Evolutionary conservation across 2,888 invertebrate species (phyloP).

Genomic region (Crepidodera aurea): DNA sequence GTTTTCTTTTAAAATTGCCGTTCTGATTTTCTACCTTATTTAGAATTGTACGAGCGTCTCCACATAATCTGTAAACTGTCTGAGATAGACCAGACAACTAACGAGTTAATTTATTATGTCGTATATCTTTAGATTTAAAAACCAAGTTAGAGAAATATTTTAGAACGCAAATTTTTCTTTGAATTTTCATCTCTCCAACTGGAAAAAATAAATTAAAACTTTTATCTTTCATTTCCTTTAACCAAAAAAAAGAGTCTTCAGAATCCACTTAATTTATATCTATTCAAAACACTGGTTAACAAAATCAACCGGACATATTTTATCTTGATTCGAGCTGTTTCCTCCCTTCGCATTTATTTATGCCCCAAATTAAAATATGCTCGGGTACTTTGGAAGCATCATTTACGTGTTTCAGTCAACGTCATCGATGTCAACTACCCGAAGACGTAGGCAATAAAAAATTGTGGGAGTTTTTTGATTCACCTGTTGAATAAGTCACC

Average conservation of each 20-base stretch:
- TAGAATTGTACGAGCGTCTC: slow-evolving; percentile 1
- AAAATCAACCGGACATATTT: not conserved
- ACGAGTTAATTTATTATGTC: no score
- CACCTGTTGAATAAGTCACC: slow-evolving; percentile 51
- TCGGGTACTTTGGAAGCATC: slow-evolving; percentile 12
- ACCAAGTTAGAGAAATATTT: no score
- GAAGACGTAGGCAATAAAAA: slow-evolving; percentile 32
- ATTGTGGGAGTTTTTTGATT: slow-evolving; percentile 40
- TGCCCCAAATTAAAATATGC: slow-evolving; percentile 22
- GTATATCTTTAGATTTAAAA: no score
- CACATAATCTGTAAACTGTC: no score
- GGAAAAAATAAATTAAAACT: no score
- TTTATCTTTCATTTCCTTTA: no score
- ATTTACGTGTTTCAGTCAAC: slow-evolving; percentile 25
- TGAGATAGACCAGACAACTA: no score
- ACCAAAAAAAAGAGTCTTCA: no score
- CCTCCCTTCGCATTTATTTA: slow-evolving; percentile 14
- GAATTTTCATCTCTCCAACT: no score
- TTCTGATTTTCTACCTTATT: slow-evolving; percentile 15
- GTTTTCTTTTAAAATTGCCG: slow-evolving; percentile 16
- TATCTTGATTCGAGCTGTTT: not conserved
- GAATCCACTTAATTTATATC: no score
- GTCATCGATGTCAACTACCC: slow-evolving; percentile 26
- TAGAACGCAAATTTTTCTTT: no score
- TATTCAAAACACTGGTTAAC: not conserved